These are phyloP conservation scores for Drosophila pruinosa DNA, from an alignment of 1,140 invertebrate genomes.

Conservation along the genomic window DNA sequence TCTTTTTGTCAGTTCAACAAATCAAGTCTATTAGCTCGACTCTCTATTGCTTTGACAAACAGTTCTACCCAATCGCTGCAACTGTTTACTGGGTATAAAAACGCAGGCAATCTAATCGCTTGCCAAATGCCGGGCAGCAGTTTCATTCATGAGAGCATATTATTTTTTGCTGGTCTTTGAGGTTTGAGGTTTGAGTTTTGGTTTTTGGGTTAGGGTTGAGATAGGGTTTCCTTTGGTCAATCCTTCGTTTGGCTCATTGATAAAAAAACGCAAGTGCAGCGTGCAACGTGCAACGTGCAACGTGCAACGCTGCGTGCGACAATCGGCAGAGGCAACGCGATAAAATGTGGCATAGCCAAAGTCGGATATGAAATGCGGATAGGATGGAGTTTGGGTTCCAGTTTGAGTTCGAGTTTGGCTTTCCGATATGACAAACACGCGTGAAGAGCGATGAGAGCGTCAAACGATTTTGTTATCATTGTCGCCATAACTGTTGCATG, in stretches of 20 bases:
- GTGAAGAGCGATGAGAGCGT: constrained; percentile 59
- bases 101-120: constrained; percentile 66
- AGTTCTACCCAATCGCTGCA: not conserved
- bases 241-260: constrained; percentile 21
- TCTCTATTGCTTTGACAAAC: not conserved
- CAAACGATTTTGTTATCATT: constrained; percentile 62
- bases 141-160: constrained; percentile 53
- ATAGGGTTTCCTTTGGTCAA: constrained; percentile 16
- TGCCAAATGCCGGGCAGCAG: constrained; percentile 61
- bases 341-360: constrained; percentile 27
- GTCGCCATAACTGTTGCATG: constrained; percentile 48
- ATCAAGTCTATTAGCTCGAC: not conserved
- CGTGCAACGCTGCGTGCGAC: constrained; percentile 39
- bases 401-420: constrained; percentile 15
- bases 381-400: not conserved
- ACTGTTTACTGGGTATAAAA: constrained; percentile 5
- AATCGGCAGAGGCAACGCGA: constrained; percentile 18
- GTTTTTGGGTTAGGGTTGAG: not conserved
- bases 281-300: not conserved
- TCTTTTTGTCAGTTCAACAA: too few relatives aligned
- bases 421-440: constrained; percentile 65
- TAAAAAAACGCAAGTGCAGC: constrained; percentile 22
- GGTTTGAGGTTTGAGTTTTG: not conserved
- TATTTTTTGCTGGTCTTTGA: not conserved
- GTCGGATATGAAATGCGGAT: constrained; percentile 35